Conservation (phyloP, 2,797 vertebrate species). For the Tragopan temminckii region DNA sequence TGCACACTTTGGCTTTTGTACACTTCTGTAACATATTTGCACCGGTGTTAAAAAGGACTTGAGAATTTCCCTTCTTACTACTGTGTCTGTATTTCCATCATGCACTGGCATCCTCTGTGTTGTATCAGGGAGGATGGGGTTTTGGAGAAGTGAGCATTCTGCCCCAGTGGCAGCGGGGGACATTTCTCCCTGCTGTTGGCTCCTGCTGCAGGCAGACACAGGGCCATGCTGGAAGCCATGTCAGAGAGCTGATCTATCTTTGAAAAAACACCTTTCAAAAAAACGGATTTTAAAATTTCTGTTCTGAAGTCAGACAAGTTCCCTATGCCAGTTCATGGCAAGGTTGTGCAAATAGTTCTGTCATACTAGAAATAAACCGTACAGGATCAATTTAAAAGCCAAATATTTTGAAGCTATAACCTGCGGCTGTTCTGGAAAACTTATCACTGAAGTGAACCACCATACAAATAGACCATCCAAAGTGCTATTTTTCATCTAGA, state of each 20-base stretch:
- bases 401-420: slow-evolving; percentile 18
- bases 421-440: not conserved
- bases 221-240: not conserved
- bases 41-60: not conserved
- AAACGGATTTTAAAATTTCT: not conserved
- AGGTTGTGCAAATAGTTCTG: slow-evolving; percentile 16
- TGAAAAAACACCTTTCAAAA: not conserved
- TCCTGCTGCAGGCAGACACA: not conserved
- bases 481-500: not conserved
- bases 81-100: accelerated
- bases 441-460: not conserved
- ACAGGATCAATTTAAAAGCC: not conserved
- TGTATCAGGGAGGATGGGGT: accelerated
- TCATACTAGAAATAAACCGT: not conserved
- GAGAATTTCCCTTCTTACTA: not conserved
- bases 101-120: accelerated
- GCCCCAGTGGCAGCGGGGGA: not conserved
- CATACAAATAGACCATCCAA: not conserved
- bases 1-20: not conserved
- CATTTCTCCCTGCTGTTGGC: not conserved
- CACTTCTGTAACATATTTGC: accelerated
- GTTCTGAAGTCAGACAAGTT: slow-evolving; percentile 15
- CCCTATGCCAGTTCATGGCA: accelerated
- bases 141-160: not conserved
- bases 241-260: not conserved